phyloP scores from a whole-genome alignment of 64 coral and sea anemone genomes.

The Pocillopora verrucosa region DNA sequence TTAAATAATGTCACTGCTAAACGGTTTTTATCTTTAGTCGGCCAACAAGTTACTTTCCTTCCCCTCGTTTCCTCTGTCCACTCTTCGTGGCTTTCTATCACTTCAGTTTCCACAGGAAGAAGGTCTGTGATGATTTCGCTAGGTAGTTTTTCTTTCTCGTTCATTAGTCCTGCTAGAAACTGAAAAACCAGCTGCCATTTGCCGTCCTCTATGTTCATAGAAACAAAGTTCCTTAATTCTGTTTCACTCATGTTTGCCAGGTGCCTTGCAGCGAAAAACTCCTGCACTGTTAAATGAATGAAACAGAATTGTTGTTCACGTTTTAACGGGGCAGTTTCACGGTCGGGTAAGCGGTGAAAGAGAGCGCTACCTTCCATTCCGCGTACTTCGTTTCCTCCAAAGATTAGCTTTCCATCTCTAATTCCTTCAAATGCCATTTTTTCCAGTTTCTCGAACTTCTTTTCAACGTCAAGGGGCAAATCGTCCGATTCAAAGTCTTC shows the following conservation, averaged over 20 bases:
- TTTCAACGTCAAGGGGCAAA: neutral
- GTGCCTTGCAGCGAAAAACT: slow-evolving; percentile 64
- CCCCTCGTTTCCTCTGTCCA: too few relatives aligned
- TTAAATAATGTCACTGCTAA: too few relatives aligned
- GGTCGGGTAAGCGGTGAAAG: slow-evolving; percentile 51
- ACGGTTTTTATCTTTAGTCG: too few relatives aligned
- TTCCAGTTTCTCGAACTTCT: slow-evolving; percentile 3
- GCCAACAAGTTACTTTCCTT: too few relatives aligned
- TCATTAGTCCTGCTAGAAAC: slow-evolving; percentile 11
- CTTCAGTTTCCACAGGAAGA: too few relatives aligned
- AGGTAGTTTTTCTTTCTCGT: too few relatives aligned
- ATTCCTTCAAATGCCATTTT: slow-evolving; percentile 49
- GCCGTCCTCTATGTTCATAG: neutral
- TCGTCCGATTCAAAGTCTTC: neutral
- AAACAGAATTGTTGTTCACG: slow-evolving; percentile 44
- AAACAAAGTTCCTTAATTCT: slow-evolving; percentile 22
- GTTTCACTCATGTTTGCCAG: slow-evolving; percentile 12
- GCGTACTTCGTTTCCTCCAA: slow-evolving; percentile 7
- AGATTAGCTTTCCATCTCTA: slow-evolving; percentile 27
- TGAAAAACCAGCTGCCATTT: slow-evolving; percentile 58
- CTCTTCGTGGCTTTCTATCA: too few relatives aligned
- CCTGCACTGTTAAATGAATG: slow-evolving; percentile 74
- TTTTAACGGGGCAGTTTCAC: neutral
- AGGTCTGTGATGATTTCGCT: too few relatives aligned
- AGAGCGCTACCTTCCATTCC: slow-evolving; percentile 36